These are phyloP conservation scores for Aphaenogaster ashmeadi DNA, from an alignment of 1,140 invertebrate species.

Conservation along the genomic window DNA sequence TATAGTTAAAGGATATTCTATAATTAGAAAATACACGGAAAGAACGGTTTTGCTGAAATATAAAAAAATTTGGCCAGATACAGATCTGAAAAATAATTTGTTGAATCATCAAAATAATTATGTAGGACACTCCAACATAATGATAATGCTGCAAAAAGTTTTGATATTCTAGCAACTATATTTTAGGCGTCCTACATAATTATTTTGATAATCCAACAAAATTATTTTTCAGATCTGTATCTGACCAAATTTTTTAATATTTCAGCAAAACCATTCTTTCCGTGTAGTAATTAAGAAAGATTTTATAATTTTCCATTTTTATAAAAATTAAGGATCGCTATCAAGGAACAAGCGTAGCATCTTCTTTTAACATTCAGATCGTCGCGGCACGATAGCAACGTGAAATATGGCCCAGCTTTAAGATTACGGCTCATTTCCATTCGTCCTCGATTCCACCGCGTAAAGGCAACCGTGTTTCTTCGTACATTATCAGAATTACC, in stretches of 20 bases:
- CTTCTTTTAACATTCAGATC: neutral
- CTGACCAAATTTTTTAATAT: too few species aligned
- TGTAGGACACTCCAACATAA: too few species aligned
- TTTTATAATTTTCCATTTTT: neutral
- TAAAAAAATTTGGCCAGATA: too few species aligned
- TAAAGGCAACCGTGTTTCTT: slow-evolving; percentile 5
- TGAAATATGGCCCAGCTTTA: slow-evolving; percentile 12
- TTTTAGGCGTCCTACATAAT: too few species aligned
- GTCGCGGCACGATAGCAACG: neutral
- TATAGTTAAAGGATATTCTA: neutral
- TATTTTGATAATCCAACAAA: too few species aligned
- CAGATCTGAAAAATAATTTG: too few species aligned
- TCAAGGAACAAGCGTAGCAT: neutral
- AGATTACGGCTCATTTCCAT: slow-evolving; percentile 36
- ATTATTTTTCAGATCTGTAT: too few species aligned
- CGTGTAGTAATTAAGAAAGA: neutral
- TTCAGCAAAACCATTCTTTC: too few species aligned
- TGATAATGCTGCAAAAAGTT: too few species aligned
- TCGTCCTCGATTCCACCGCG: neutral
- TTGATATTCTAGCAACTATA: too few species aligned
- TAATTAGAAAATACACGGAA: neutral
- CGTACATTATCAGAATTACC: neutral
- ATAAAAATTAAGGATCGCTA: neutral
- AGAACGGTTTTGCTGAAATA: too few species aligned
- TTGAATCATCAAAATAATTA: too few species aligned